Conservation (phyloP, 2,113 vertebrate genomes). For the Spea bombifrons region DNA sequence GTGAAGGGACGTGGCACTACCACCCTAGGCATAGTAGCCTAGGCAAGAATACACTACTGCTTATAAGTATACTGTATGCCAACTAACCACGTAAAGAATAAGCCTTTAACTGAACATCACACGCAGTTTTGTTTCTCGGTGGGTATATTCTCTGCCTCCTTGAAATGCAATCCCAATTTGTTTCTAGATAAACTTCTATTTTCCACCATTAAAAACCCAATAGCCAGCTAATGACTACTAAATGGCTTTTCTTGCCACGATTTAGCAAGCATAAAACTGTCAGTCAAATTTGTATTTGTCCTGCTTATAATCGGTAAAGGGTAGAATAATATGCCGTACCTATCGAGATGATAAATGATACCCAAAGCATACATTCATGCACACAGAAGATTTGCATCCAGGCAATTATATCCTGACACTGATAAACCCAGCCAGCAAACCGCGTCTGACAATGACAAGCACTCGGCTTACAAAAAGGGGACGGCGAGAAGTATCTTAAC, state of each 20-base stretch:
- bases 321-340: conserved; percentile 11
- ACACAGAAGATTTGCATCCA: not conserved
- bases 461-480: too few species aligned
- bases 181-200: not conserved
- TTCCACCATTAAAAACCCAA: not conserved
- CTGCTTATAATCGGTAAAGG: not conserved
- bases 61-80: too few species aligned
- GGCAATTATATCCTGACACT: conserved; percentile 22
- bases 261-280: not conserved
- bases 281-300: not conserved
- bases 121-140: too few species aligned
- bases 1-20: too few species aligned
- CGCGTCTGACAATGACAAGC: conserved; percentile 1
- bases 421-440: conserved; percentile 2
- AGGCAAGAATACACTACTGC: too few species aligned
- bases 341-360: conserved; percentile 33
- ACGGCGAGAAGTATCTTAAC: too few species aligned
- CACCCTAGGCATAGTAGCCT: too few species aligned
- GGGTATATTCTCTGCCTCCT: too few species aligned
- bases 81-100: too few species aligned
- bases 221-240: not conserved
- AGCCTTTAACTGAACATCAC: too few species aligned
- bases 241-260: not conserved
- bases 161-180: too few species aligned
- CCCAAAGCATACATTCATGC: not conserved